These are phyloP conservation scores for Thymelicus acteon DNA, from an alignment of 2,888 invertebrate genomes.

Conservation along the genomic window DNA sequence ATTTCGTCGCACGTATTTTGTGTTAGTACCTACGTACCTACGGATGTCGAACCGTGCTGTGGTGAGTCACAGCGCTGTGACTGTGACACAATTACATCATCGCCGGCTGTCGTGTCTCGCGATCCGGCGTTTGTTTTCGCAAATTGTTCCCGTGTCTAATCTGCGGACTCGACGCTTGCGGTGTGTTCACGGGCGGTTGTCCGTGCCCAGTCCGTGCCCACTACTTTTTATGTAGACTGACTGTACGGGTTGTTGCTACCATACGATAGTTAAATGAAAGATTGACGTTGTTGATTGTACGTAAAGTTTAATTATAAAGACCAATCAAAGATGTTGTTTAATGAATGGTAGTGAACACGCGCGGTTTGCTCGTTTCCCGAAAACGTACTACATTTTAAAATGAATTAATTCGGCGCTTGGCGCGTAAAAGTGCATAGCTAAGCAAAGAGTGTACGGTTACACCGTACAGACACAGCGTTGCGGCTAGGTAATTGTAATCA, in stretches of 20 bases:
- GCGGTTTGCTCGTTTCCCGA: no score
- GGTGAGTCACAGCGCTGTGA: slow-evolving; percentile 41
- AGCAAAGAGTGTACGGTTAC: no score
- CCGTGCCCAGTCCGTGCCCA: background rate
- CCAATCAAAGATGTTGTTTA: no score
- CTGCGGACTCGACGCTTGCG: background rate
- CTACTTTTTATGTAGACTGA: slow-evolving; percentile 2
- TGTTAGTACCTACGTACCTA: slow-evolving; percentile 14
- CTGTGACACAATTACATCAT: slow-evolving; percentile 44
- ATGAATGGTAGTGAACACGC: no score
- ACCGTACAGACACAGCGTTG: no score
- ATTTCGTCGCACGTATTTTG: slow-evolving; percentile 16
- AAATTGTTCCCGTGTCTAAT: slow-evolving; percentile 40
- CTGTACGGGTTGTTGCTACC: no score
- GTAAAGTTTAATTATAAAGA: no score
- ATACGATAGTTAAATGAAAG: no score
- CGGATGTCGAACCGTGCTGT: slow-evolving; percentile 38
- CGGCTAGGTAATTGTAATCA: background rate
- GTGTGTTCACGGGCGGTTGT: background rate
- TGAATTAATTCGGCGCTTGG: no score
- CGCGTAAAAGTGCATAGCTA: no score
- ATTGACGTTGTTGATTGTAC: no score
- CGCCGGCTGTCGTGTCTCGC: slow-evolving; percentile 40
- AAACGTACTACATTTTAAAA: no score
- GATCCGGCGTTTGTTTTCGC: slow-evolving; percentile 32